Percentiles rank a stretch among this genome's conserved stretches.
phyloP scores from a whole-genome alignment of 2,797 vertebrate species.

The Heterohyrax brucei region DNA sequence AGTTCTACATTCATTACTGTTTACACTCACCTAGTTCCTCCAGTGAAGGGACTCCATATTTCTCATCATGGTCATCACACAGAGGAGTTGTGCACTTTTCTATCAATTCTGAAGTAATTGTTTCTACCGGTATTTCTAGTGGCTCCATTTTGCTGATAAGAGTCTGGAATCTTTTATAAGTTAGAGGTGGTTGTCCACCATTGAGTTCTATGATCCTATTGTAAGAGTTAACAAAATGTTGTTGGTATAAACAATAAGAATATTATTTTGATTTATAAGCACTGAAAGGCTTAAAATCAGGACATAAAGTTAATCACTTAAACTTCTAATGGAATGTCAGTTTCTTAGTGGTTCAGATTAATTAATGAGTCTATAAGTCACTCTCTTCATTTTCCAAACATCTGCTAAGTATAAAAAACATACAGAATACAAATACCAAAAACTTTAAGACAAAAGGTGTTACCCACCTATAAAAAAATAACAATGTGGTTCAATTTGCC shows the following conservation, averaged over 20 bases:
- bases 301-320: conserved; percentile 70
- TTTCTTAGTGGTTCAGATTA: conserved; percentile 42
- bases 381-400: conserved; percentile 63
- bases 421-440: conserved; percentile 11
- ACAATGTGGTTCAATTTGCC: conserved; percentile 37
- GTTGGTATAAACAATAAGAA: conserved; percentile 50
- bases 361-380: conserved; percentile 61
- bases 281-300: conserved; percentile 62
- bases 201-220: conserved; percentile 98
- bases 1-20: background rate
- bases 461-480: conserved; percentile 59
- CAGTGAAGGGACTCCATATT: conserved; percentile 97
- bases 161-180: conserved; percentile 98
- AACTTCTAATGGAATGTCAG: conserved; percentile 15
- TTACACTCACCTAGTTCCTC: conserved; percentile 96
- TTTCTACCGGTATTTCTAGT: conserved; percentile 95
- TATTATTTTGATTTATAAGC: conserved; percentile 29
- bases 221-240: conserved; percentile 59
- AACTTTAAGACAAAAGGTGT: conserved; percentile 42
- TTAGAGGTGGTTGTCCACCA: conserved; percentile 97
- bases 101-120: conserved; percentile 95
- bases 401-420: conserved; percentile 49
- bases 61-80: conserved; percentile 97
- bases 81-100: conserved; percentile 95
- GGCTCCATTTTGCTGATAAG: conserved; percentile 98